Evolutionary conservation across 2,113 vertebrate species (phyloP), one percentile per base, ranked within the genome.

Genomic region (Choloepus hoffmanni): DNA sequence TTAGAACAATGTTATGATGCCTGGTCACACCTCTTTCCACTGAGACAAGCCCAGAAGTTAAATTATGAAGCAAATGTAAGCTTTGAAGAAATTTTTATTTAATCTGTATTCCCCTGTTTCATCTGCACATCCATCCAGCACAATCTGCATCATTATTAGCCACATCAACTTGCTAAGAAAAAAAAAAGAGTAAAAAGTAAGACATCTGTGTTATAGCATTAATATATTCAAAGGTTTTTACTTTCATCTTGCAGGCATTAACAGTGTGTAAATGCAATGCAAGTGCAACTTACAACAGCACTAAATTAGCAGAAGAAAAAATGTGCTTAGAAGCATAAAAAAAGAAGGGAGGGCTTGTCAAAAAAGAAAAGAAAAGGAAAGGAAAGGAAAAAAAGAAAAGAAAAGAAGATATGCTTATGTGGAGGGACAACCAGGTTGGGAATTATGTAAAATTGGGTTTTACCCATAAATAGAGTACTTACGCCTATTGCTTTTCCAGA

Each of bases 141-240:
- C 98, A 99, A 99, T 99, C 98, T 99, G 98, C 98, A 99, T 99
- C 98, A 98, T 99, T 99, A 98, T 99, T 98, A 99, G 98, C 97
- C 98, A 97, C 98, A 98, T 98, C 98, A 98, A 98, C 98, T 98
- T 98, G 98, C 98, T 98, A 95, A 90, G 97, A 98, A 98, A 98
- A 95, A 95, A 90, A 78, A 58, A 0, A 97, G 95, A 97, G 97
- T 95, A 98, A 98, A 98, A 98, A 99, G 98, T 98, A 99, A 99
- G 98, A 99, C 98, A 99, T 99, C 98, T 99, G 98, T 98, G 98
- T 98, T 98, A 98, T 92, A 98, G 94, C 98, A 98, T 99, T 99
- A 99, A 99, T 99, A 99, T 99, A 99, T 99, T 98, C 98, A 98
- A 98, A 98, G 98, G 98, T 98, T 99, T 98, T 98, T 97, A 98